phyloP scores from a whole-genome alignment of 92 coral and sea anemone genomes.

The Siderastrea radians region DNA sequence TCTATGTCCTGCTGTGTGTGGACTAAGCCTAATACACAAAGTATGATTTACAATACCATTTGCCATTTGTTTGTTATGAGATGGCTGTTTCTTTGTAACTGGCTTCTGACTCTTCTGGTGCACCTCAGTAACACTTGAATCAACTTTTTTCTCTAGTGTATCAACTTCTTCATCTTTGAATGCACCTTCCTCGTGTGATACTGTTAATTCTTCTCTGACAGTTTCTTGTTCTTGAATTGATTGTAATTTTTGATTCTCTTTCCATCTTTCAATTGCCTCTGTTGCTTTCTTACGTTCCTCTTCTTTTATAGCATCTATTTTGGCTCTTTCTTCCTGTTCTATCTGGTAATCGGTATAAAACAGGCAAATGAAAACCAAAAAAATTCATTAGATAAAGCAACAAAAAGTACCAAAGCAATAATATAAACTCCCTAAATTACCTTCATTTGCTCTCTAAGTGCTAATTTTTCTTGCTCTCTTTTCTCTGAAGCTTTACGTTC shows the following conservation, averaged over 20 bases:
- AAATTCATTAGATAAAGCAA: too few species aligned
- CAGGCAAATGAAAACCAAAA: too few species aligned
- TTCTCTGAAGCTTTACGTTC: conserved; percentile 78
- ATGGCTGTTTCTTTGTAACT: not conserved
- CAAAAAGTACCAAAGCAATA: too few species aligned
- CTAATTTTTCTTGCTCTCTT: conserved; percentile 89
- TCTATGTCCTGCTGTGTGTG: too few species aligned
- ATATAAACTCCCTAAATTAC: conserved; percentile 22
- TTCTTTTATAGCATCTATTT: conserved; percentile 88
- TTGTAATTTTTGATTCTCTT: conserved; percentile 45
- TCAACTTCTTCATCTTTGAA: conserved; percentile 11
- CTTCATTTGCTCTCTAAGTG: conserved; percentile 94
- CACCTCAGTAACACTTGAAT: not conserved
- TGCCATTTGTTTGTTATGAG: conserved; percentile 9
- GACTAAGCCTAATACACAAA: too few species aligned
- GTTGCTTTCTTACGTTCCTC: conserved; percentile 85
- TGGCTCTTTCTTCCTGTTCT: conserved; percentile 92
- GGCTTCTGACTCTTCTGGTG: conserved; percentile 14
- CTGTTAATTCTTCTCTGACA: not conserved
- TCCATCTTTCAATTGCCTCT: conserved; percentile 88
- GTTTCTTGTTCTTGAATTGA: conserved; percentile 3
- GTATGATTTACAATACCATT: not conserved
- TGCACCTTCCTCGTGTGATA: not conserved
- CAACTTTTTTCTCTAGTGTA: not conserved
- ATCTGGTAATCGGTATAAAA: conserved; percentile 42